Base-by-base conservation (phyloP, 1,140 invertebrate genomes). In the Hylyphantes graminicola region DNA sequence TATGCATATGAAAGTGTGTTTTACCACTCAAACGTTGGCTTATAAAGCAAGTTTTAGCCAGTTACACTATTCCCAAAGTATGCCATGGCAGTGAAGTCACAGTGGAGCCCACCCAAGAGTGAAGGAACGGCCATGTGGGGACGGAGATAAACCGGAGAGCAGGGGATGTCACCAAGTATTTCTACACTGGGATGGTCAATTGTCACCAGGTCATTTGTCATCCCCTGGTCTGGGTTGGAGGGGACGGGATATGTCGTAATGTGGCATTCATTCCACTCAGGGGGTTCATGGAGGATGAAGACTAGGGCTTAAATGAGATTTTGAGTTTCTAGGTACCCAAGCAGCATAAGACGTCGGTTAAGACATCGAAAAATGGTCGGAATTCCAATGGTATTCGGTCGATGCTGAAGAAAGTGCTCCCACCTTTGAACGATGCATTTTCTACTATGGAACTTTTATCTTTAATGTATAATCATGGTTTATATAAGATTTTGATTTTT, bases 141-240 rank as follows among this genome's bases (percentile, higher is more conserved):
- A 81, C 21, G 57, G 68, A 81, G 79, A 81, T 81, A 81, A 81
- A 70, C 79, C 55, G 67, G 61, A 80, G 77, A 54, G 50, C 54
- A 35, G 77, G 74, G 74, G 74, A n/a, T 21, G 11, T 80, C 64
- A 70, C 54, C 77, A 70, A 80, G 77, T 81, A 81, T 81, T 81
- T 81, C 79, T 73, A 81, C 68, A 70, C 79, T 81, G 68, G 55
- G 53, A 57, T 73, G 79, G 79, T 81, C 79, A 81, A 72, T 81
- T 81, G 79, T 81, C 79, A 51, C 68, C 48, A 51, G 19, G 55
- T 50, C 48, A 81, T 81, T 81, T 73, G 68, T 81, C 79, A 81
- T 68, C 73, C 68, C 53, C 68, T 72, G 48, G 21, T 64, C 64
- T 21, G 17, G 68, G 54, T 57, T 55, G 68, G 17, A 51, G n/a